Conservation (phyloP, 53 echinoderm and acorn worm species). For the Holothuria leucospilota region DNA sequence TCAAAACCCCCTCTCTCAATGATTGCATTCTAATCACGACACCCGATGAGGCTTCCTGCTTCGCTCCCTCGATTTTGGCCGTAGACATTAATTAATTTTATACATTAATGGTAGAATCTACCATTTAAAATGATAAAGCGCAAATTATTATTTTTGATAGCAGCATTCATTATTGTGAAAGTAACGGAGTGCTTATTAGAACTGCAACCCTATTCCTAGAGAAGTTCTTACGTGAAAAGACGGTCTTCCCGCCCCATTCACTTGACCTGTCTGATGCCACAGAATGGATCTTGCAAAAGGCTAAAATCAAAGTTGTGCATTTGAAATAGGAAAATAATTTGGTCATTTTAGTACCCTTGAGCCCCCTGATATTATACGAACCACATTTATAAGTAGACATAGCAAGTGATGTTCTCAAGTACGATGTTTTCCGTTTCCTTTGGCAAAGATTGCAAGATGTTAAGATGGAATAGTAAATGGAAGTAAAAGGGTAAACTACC, state of each 20-base stretch:
- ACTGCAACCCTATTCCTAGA: slow-evolving; percentile 38
- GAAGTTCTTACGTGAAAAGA: slow-evolving; percentile 20
- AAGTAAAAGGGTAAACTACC: no score
- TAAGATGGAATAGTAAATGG: no score
- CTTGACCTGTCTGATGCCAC: slow-evolving; percentile 14
- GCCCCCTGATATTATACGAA: slow-evolving; percentile 29
- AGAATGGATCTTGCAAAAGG: slow-evolving; percentile 25
- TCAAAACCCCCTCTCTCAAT: slow-evolving; percentile 46
- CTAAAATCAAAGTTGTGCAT: slow-evolving; percentile 33
- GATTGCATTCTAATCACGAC: slow-evolving; percentile 6
- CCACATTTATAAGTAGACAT: neutral
- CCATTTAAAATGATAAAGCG: slow-evolving; percentile 45
- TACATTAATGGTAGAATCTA: no score
- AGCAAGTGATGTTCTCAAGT: neutral
- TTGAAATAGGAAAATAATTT: slow-evolving; percentile 46
- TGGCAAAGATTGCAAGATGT: no score
- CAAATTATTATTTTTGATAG: slow-evolving; percentile 20
- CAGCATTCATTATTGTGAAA: neutral
- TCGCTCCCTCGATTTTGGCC: slow-evolving; percentile 39
- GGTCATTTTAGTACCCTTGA: neutral
- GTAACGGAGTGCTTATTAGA: slow-evolving; percentile 25
- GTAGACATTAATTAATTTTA: slow-evolving; percentile 6
- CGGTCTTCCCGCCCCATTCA: slow-evolving; percentile 44
- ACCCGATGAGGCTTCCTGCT: slow-evolving; percentile 36
- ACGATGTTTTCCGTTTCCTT: no score